A percentile compares a stretch with the other conserved stretches of the same genome.
Evolutionary conservation across 2,113 vertebrate species (phyloP).

Genomic region (Rhadina sibilatrix): DNA sequence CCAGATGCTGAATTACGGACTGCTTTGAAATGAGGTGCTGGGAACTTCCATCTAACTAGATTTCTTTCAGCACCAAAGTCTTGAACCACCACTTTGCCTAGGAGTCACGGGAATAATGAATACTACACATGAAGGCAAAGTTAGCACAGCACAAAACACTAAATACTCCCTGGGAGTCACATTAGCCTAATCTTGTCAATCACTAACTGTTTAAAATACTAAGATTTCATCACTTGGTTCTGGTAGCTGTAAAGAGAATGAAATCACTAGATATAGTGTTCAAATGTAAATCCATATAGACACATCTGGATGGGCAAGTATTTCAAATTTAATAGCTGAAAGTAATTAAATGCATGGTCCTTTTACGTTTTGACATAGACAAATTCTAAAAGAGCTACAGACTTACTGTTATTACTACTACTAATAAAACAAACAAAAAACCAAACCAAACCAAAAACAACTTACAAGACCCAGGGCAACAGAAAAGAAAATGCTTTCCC

Average conservation of each 20-base stretch:
- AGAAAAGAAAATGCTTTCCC: neutral
- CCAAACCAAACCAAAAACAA: neutral
- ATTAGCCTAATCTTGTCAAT: neutral
- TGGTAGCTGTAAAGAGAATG: neutral
- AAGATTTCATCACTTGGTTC: neutral
- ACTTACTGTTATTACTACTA: neutral
- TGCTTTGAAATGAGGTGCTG: neutral
- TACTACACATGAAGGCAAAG: neutral
- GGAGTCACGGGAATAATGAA: neutral
- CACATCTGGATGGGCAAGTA: neutral
- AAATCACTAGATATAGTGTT: neutral
- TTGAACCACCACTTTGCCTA: neutral
- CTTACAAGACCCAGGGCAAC: neutral
- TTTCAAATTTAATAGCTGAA: neutral
- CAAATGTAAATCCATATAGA: neutral
- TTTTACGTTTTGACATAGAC: neutral
- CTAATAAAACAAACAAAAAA: neutral
- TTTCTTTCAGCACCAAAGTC: neutral
- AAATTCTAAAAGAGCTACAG: neutral
- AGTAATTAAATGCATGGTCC: neutral
- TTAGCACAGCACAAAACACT: neutral
- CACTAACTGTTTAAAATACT: neutral
- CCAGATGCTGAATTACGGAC: neutral
- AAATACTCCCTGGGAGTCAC: neutral
- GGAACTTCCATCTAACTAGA: neutral